Percentiles rank a stretch among this genome's conserved stretches.
Conservation (phyloP, 2,797 vertebrate genomes). For the Pantherophis vulpinus region DNA sequence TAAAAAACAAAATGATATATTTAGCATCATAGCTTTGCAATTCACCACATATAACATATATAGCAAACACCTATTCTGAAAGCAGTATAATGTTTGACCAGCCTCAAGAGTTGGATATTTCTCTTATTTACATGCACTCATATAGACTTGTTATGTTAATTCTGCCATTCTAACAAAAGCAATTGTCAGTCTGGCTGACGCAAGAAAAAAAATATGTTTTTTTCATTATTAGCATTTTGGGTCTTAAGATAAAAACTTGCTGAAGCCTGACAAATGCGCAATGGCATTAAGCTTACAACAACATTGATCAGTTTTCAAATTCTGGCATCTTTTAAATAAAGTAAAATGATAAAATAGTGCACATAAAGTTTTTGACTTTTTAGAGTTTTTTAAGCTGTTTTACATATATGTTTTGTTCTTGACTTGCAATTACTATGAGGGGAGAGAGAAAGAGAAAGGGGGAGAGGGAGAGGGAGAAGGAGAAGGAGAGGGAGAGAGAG, state of each 20-base stretch:
- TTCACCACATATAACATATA: not conserved
- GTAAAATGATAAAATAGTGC: not conserved
- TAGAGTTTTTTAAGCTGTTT: not conserved
- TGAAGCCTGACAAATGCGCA: not conserved
- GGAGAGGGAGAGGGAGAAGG: no score
- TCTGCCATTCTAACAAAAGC: not conserved
- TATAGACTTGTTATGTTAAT: not conserved
- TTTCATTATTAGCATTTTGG: not conserved
- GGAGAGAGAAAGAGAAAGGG: not conserved
- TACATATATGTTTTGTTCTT: not conserved
- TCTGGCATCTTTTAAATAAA: not conserved
- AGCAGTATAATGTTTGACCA: not conserved
- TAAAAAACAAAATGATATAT: slow-evolving; percentile 18
- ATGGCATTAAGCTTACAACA: not conserved
- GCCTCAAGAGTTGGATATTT: not conserved
- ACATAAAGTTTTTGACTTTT: not conserved
- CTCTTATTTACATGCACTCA: not conserved
- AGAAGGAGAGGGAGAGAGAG: not conserved
- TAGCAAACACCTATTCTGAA: not conserved
- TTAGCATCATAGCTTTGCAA: slow-evolving; percentile 22
- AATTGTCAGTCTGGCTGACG: not conserved
- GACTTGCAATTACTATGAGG: not conserved
- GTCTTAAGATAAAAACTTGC: not conserved
- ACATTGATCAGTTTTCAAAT: not conserved
- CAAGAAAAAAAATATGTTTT: not conserved